Evolutionary conservation across 2,797 vertebrate genomes (phyloP).

Genomic region (Tolypeutes matacus): DNA sequence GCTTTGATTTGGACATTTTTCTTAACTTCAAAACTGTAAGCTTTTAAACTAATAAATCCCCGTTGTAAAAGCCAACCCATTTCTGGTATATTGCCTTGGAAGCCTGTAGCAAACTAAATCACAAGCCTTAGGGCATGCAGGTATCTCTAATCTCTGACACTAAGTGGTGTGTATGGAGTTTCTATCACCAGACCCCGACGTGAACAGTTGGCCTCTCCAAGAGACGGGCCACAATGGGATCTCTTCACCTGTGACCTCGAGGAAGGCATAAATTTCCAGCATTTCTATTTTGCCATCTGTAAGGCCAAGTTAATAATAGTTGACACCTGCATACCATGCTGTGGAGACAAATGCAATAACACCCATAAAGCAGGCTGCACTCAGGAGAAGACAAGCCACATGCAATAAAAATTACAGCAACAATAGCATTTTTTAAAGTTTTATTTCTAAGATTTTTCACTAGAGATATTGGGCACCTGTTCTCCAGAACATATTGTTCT

Average conservation of each 20-base stretch:
- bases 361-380: background rate
- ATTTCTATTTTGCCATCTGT: background rate
- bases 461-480: background rate
- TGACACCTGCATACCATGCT: background rate
- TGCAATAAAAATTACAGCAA: background rate
- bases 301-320: background rate
- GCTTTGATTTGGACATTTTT: too few relatives aligned
- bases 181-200: too few relatives aligned
- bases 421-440: background rate
- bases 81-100: too few relatives aligned
- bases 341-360: background rate
- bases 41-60: too few relatives aligned
- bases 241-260: background rate
- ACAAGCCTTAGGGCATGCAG: too few relatives aligned
- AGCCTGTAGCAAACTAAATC: too few relatives aligned
- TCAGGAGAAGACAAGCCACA: background rate
- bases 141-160: too few relatives aligned
- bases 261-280: background rate
- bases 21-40: too few relatives aligned
- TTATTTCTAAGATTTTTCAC: conserved; percentile 20
- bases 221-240: too few relatives aligned
- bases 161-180: too few relatives aligned
- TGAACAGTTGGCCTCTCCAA: too few relatives aligned
- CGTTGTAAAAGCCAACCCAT: too few relatives aligned
- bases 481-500: background rate